Evolutionary conservation across 64 coral and sea anemone species (phyloP).

Genomic region (Pachyseris speciosa): DNA sequence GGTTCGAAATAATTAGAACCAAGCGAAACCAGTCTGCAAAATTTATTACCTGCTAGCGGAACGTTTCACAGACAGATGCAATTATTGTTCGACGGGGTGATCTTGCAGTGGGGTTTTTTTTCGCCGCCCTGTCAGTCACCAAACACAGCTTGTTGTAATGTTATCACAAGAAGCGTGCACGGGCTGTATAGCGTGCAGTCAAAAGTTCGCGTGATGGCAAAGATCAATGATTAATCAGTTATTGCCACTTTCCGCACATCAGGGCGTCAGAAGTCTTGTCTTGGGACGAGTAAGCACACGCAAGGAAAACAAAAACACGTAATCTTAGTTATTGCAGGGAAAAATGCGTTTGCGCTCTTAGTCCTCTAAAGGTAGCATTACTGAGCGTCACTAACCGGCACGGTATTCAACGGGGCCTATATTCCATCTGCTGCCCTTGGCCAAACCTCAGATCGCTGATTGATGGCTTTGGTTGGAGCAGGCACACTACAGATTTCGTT

Average conservation of each 20-base stretch:
- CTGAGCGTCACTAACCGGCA: too few relatives aligned
- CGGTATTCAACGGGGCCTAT: too few relatives aligned
- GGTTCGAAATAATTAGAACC: too few relatives aligned
- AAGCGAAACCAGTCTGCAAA: too few relatives aligned
- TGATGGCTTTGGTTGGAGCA: too few relatives aligned
- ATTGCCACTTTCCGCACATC: not conserved
- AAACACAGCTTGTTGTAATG: conserved; percentile 24
- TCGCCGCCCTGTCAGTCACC: not conserved
- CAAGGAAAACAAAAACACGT: not conserved
- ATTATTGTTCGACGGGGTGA: too few relatives aligned
- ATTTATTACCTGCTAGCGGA: not conserved
- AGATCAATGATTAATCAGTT: conserved; percentile 10
- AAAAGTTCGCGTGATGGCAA: conserved; percentile 8
- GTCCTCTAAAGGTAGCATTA: too few relatives aligned
- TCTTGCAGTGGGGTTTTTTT: not conserved
- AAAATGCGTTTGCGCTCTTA: not conserved
- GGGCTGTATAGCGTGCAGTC: not conserved
- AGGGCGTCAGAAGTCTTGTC: not conserved
- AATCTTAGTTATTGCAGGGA: not conserved
- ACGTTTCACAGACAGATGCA: too few relatives aligned
- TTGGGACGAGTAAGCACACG: not conserved
- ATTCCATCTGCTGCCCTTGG: too few relatives aligned
- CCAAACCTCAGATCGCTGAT: too few relatives aligned
- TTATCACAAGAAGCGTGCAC: not conserved
- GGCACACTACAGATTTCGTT: too few relatives aligned